Conservation (phyloP, 1,140 invertebrate species). For the Coenobita brevimanus region DNA sequence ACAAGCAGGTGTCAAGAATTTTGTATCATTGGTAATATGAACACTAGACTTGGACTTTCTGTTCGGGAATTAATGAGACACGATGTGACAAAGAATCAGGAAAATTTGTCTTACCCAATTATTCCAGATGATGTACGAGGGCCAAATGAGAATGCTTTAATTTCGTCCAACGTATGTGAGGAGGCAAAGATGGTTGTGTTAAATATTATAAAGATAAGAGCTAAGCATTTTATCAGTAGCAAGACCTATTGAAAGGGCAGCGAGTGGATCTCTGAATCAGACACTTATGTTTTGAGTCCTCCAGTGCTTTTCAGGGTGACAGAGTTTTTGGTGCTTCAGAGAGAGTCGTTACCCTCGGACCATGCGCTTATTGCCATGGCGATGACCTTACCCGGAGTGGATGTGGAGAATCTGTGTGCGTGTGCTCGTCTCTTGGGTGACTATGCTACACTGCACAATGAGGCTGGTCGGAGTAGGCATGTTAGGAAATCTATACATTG, state of each 20-base stretch:
- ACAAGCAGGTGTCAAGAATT: too few species aligned
- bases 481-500: neutral
- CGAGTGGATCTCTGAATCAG: too few species aligned
- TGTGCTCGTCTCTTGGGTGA: neutral
- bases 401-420: neutral
- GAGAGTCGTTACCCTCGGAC: too few species aligned
- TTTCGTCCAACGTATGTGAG: too few species aligned
- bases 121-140: neutral
- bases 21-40: too few species aligned
- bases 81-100: neutral
- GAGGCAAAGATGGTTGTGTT: too few species aligned
- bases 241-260: too few species aligned
- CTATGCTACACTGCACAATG: neutral
- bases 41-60: neutral
- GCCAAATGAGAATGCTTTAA: too few species aligned
- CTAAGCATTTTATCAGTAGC: neutral
- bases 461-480: neutral
- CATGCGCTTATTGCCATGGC: neutral
- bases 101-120: neutral
- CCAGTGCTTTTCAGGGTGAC: neutral
- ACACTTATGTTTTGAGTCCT: neutral
- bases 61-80: neutral
- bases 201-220: too few species aligned
- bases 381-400: neutral
- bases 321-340: too few species aligned